A percentile compares a stretch with the other conserved stretches of the same genome.
Conservation (phyloP, 2,113 vertebrate genomes). For the Neolamprologus hecqui region DNA sequence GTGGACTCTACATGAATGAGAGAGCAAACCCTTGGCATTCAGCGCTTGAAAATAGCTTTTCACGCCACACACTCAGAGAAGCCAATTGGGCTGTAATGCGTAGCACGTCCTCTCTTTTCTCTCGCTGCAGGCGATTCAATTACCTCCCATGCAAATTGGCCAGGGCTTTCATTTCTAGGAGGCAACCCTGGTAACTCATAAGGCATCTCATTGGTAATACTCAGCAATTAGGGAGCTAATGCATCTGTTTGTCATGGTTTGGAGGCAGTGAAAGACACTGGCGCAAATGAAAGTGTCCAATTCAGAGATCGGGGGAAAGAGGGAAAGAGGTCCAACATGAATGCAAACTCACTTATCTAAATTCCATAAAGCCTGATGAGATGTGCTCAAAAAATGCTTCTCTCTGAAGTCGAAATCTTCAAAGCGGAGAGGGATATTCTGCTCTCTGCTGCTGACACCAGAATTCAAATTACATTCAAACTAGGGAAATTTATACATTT, state of each 20-base stretch:
- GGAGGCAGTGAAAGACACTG: slow-evolving; percentile 36
- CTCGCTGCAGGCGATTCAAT: slow-evolving; percentile 64
- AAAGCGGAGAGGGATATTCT: not conserved
- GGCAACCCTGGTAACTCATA: slow-evolving; percentile 56
- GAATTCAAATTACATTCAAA: slow-evolving; percentile 13
- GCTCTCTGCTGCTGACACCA: not conserved
- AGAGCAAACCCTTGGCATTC: slow-evolving; percentile 47
- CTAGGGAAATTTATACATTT: not conserved
- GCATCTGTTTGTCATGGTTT: slow-evolving; percentile 63
- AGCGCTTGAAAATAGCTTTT: slow-evolving; percentile 45
- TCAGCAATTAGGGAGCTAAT: slow-evolving; percentile 67
- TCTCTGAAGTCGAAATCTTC: slow-evolving; percentile 14
- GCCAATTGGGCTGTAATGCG: slow-evolving; percentile 45
- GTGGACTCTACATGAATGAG: slow-evolving; percentile 40
- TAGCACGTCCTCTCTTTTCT: slow-evolving; percentile 21
- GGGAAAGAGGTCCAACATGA: not conserved
- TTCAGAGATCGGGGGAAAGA: not conserved
- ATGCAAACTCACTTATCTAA: slow-evolving; percentile 35
- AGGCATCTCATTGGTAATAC: slow-evolving; percentile 61
- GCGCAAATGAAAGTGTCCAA: slow-evolving; percentile 42
- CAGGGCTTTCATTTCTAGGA: slow-evolving; percentile 61
- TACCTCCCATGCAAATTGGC: slow-evolving; percentile 68
- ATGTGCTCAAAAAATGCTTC: slow-evolving; percentile 23
- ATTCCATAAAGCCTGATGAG: slow-evolving; percentile 43
- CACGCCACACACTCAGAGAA: slow-evolving; percentile 30